Conservation (phyloP, 2,113 vertebrate genomes). For the Pterophyllum scalare region DNA sequence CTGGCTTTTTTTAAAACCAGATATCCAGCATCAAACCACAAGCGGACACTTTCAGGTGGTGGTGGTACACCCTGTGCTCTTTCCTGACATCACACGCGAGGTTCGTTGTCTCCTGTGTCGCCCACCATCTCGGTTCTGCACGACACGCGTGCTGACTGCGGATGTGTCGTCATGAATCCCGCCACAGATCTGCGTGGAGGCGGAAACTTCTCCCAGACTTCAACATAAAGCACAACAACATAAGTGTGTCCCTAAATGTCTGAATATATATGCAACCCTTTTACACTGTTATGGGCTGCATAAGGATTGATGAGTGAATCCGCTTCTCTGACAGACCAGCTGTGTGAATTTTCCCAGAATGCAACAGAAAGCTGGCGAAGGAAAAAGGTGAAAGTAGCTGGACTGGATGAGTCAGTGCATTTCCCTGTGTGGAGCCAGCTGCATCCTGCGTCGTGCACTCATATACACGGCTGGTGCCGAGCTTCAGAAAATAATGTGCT, state of each 20-base stretch:
- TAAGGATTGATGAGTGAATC: neutral
- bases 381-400: neutral
- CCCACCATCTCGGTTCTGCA: neutral
- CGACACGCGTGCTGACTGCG: neutral
- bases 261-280: neutral
- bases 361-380: neutral
- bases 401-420: slow-evolving; percentile 7
- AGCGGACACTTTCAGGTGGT: neutral
- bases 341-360: neutral
- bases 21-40: neutral
- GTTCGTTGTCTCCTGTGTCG: neutral
- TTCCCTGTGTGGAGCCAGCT: neutral
- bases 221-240: neutral
- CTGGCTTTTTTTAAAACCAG: neutral
- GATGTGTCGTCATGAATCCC: neutral
- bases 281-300: too few species aligned
- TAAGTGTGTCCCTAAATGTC: neutral
- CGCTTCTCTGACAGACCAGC: neutral
- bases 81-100: neutral
- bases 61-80: neutral
- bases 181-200: neutral
- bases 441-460: neutral
- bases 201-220: neutral
- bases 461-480: neutral
- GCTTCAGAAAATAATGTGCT: neutral